Evolutionary conservation across 2,888 invertebrate genomes (phyloP), one percentile per base, ranked within the genome.

Genomic region (Ischnura elegans): DNA sequence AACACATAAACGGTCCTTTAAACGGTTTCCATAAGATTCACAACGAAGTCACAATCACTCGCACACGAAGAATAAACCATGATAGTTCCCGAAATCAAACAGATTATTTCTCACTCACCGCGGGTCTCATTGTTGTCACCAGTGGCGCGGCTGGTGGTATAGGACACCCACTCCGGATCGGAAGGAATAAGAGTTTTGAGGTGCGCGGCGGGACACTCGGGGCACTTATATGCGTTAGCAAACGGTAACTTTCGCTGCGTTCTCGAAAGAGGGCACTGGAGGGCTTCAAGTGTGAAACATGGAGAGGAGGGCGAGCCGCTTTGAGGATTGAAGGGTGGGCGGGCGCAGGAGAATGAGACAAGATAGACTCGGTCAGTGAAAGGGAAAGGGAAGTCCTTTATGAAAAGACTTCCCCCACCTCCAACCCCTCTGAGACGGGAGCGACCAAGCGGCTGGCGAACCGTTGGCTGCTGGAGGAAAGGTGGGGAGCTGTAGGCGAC

Each of bases 211-310:
- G 90, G 61, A 90, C 61, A 90, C 90, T 61, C 61, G 61, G 51
- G 66, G 90, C 90, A 90, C 90, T 90, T 90, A 90, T 90, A 90
- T 90, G 90, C 90, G 90, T 90, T 61, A 43, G 29, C 66, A 55
- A 61, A 55, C 90, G 90, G 90, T 61, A 90, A 90, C 90, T 90
- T 90, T 90, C 90, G 90, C 90, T 90, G 43, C 61, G 90, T 90
- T 55, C 61, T 25, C 90, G 90, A 90, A 90, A 90, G 90, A 90
- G 90, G 90, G 90, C 90, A 61, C 90, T 61, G 87, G 21, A 55
- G 87, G 36, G 87, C 86, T 43, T 86, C 86, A 86, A 87, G 87
- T 87, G 90, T 66, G 90, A 90, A 90, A 42, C 90, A 90, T 55
- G 25, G 61, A 43, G 61, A 42, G 61, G n/a, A 42, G 61, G 47